Conservation (phyloP, 2,113 vertebrate species). For the Triplophysa rosa region DNA sequence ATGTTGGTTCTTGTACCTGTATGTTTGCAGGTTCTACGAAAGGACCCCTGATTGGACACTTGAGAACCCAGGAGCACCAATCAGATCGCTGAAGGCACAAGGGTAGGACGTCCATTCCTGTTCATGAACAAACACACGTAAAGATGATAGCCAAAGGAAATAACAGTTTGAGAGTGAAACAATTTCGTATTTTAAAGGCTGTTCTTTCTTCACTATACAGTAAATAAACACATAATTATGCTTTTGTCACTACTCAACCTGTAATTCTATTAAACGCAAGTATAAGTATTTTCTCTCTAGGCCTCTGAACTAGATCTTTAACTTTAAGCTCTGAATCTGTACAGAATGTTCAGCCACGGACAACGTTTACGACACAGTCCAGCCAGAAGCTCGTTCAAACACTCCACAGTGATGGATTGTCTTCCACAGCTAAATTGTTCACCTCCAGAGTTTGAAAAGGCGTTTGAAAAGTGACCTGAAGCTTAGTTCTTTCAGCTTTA, state of each 20-base stretch:
- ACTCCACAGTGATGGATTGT: not conserved
- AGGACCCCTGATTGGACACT: conserved; percentile 1
- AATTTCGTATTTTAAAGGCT: too few species aligned
- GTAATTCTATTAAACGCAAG: too few species aligned
- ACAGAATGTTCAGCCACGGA: conserved; percentile 23
- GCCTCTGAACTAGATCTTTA: not conserved
- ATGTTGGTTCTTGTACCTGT: not conserved
- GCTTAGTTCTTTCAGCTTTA: not conserved
- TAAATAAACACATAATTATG: too few species aligned
- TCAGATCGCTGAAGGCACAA: not conserved
- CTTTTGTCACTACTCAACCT: too few species aligned
- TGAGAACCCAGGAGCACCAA: not conserved
- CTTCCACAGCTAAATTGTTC: not conserved
- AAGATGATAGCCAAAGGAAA: not conserved
- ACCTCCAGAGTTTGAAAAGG: not conserved
- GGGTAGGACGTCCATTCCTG: not conserved
- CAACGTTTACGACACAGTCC: not conserved
- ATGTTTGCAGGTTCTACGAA: conserved; percentile 1
- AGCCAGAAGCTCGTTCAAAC: not conserved
- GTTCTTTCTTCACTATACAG: too few species aligned
- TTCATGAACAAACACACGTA: not conserved
- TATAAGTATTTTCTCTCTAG: not conserved
- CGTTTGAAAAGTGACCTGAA: not conserved
- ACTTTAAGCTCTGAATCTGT: not conserved
- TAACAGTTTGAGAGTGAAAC: too few species aligned